Base-by-base conservation (phyloP, 2,888 invertebrate species). In the Resseliella maxima region DNA sequence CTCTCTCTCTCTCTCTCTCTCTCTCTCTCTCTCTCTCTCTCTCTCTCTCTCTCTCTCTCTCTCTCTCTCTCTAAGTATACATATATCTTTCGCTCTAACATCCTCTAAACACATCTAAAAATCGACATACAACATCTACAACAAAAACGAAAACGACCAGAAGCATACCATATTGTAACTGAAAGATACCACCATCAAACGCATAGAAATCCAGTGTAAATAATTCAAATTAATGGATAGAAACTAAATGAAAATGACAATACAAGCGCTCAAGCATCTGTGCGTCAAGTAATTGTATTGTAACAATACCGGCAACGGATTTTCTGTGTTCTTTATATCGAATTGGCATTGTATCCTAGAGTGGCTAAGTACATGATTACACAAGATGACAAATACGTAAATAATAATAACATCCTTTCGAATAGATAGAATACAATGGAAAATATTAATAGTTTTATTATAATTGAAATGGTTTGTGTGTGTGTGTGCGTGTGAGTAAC, bases 221-320 rank as follows among this genome's bases (percentile, higher is more conserved):
- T 83, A 83, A 38, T 83, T 83, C 83, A 83, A 83, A 83, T 38
- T 24, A 83, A 38, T 83, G 38, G 83, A 83, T 83, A n/a, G 38
- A 83, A 83, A 83, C 83, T 38, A 38, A 38, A 38, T 83, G 83
- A 38, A 36, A 83, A 24, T 38, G 83, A 83, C 83, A 83, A 83
- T 83, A 24, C 27, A 27, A 64, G 2, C 64, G 5, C 6, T 18
- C 12, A 54, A 54, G n/a, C n/a, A n/a, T 54, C 27, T 27, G 21
- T 83, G 31, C 18, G 2, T n/a, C 12, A 38, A n/a, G 10, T 38
- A 83, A 15, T 35, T 72, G 31, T 8, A 50, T 18, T 59, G 59
- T 59, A 24, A n/a, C 24, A 24, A 24, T 83, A 10, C 83, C 38
- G 36, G 36, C 10, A 12, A 72, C 31, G 72, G 72, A 72, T 72